phyloP scores from a whole-genome alignment of 2,113 vertebrate genomes.

The Illadopsis cleaveri region DNA sequence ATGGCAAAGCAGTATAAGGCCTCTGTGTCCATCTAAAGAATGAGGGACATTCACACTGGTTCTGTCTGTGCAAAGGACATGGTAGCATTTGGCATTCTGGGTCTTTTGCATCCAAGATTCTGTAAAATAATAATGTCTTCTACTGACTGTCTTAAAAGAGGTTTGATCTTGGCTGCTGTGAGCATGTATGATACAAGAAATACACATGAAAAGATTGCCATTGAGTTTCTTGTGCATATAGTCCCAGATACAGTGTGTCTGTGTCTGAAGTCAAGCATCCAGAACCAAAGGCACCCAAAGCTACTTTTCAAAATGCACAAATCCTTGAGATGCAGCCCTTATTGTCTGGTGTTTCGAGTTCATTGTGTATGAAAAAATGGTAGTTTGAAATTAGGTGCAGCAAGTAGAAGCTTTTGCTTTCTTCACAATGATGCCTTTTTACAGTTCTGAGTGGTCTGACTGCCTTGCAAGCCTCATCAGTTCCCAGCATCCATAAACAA shows the following conservation, averaged over 20 bases:
- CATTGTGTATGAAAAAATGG: background rate
- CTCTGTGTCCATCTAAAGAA: background rate
- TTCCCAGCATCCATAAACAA: constrained; percentile 41
- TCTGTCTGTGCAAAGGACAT: background rate
- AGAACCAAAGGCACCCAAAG: background rate
- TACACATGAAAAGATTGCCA: background rate
- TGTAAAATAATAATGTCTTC: background rate
- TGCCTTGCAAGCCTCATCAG: constrained; percentile 18
- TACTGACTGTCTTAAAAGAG: background rate
- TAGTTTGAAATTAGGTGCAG: constrained; percentile 18
- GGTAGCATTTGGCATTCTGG: background rate
- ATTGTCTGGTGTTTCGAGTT: background rate
- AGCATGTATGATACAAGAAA: background rate
- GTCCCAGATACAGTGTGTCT: background rate
- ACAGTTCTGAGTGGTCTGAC: constrained; percentile 30
- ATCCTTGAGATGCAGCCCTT: background rate
- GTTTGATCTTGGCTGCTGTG: background rate
- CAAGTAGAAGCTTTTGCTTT: background rate
- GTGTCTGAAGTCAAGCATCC: background rate
- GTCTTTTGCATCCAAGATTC: background rate
- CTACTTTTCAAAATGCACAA: background rate
- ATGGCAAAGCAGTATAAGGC: background rate
- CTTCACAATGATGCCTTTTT: constrained; percentile 39
- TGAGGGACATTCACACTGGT: background rate
- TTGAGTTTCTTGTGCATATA: background rate